These are phyloP conservation scores for Catocala sponsa DNA, from an alignment of 2,888 invertebrate genomes.

Conservation along the genomic window DNA sequence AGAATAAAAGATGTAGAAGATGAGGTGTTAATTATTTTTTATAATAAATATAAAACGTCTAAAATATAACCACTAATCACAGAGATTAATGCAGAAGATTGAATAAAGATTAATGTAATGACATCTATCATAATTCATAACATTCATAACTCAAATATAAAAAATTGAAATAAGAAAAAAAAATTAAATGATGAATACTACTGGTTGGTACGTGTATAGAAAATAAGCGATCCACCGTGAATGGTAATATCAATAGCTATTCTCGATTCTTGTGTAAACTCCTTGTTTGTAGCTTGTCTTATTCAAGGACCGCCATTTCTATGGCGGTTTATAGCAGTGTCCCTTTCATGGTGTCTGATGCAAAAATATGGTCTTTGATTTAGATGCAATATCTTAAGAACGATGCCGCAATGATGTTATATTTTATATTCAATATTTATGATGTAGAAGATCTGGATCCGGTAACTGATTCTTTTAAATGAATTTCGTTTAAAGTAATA, in stretches of 20 bases:
- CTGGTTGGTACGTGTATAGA: conserved; percentile 24
- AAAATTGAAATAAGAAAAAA: conserved; percentile 2
- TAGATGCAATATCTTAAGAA: conserved; percentile 43
- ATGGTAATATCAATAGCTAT: conserved; percentile 53
- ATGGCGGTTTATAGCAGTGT: conserved; percentile 35
- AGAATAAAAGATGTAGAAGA: no score
- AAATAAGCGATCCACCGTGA: conserved; percentile 43
- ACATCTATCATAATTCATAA: no score
- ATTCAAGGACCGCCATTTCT: conserved; percentile 45
- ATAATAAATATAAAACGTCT: no score
- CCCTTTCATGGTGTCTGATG: conserved; percentile 46
- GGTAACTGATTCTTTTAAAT: background rate
- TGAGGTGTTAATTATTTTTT: no score
- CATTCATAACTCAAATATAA: no score
- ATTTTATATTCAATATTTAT: conserved; percentile 10
- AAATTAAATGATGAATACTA: conserved; percentile 15
- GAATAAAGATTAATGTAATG: no score
- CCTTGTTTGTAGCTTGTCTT: conserved; percentile 48
- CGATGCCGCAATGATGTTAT: conserved; percentile 24
- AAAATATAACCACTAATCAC: no score
- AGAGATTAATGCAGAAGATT: no score
- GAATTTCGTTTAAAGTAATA: no score
- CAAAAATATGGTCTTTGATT: conserved; percentile 49
- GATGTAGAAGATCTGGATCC: background rate
- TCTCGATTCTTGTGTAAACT: conserved; percentile 51